Base-by-base conservation (phyloP, 2,888 invertebrate species). In the Mechanitis mazaeus region DNA sequence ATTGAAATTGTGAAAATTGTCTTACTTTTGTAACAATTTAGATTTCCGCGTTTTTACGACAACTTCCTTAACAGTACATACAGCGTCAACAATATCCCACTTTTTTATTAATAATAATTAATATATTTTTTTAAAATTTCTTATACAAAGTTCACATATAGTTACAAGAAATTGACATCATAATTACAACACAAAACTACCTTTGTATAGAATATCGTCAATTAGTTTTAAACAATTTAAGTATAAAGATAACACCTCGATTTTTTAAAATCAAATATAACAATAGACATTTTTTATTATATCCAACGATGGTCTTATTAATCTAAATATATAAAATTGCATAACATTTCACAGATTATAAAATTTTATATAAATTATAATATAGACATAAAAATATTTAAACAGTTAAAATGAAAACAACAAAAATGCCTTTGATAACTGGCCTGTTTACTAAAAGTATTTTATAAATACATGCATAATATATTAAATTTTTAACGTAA, bases 1-100 rank as follows among this genome's bases (percentile, higher is more conserved):
- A 85, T 83, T 85, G 84, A 88, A 89, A 84, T 78, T 81, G 87
- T 82, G 83, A 87, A 85, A 86, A 83, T 81, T 85, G 85, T 86
- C 87, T 85, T 84, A 84, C 56, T 55, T 66, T 62, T 75, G 79
- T 79, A 82, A 81, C 79, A 80, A 76, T 78, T 79, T 75, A 80
- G 76, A 73, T 75, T 77, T 76, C 77, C 79, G 77, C 79, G 79
- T 79, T 78, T 75, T 72, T 75, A 75, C 74, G 72, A 76, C 77
- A 79, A 76, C 75, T 76, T 79, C 80, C 81, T 81, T 64, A 58
- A 64, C 20, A 20, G 20, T 82, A 35, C 83, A 81, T 75, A 76
- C 68, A 72, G 77, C 74, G 75, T 73, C 79, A 79, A 82, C 82
- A 84, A 80, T 83, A 82, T 83, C 81, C 77, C 77, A 72, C 76